phyloP scores from a whole-genome alignment of 2,888 invertebrate genomes.

The Gortyna flavago region DNA sequence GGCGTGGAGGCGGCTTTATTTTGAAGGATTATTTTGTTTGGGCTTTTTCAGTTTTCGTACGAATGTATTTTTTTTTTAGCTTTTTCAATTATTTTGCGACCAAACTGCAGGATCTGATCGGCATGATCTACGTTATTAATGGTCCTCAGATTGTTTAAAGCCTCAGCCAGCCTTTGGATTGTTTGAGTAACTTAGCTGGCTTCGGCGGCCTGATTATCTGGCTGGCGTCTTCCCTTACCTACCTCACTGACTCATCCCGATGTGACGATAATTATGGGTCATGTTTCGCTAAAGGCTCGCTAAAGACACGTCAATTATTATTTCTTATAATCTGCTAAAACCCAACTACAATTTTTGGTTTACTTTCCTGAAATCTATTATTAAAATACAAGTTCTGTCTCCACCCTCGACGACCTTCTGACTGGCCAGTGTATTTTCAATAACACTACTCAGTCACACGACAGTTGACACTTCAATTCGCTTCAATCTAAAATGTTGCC shows the following conservation, averaged over 20 bases:
- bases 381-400: constrained; percentile 38
- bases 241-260: not conserved
- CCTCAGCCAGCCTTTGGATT: not conserved
- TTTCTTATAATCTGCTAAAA: not conserved
- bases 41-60: not conserved
- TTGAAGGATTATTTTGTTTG: not conserved
- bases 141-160: not conserved
- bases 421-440: constrained; percentile 76
- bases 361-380: not conserved
- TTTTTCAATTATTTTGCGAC: not conserved
- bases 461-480: constrained; percentile 82
- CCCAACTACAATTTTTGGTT: too few relatives aligned
- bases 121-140: not conserved
- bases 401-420: constrained; percentile 64
- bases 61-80: not conserved
- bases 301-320: not conserved
- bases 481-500: constrained; percentile 80
- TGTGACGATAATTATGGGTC: not conserved
- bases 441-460: constrained; percentile 76
- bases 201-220: not conserved
- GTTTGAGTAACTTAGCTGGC: not conserved
- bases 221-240: not conserved
- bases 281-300: not conserved
- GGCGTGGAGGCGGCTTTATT: constrained; percentile 70
- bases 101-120: not conserved